Percentiles rank a stretch among this genome's conserved stretches.
These are phyloP conservation scores for Drosophila burlai DNA, from an alignment of 1,140 invertebrate species.

Conservation along the genomic window DNA sequence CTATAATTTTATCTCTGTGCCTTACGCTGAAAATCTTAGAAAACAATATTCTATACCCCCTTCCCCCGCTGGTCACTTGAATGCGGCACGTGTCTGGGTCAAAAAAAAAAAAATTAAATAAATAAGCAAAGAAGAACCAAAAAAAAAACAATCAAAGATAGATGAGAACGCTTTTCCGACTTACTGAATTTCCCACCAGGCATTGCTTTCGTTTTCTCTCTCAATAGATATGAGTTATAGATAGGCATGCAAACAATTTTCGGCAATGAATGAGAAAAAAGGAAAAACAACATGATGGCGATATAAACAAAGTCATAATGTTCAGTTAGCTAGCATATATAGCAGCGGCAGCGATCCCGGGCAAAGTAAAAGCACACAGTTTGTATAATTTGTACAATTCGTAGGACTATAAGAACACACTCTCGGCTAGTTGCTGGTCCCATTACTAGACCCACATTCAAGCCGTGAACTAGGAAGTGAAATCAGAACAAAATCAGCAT, in stretches of 20 bases:
- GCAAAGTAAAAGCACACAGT: conserved; percentile 12
- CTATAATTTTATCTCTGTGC: conserved; percentile 23
- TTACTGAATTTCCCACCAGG: conserved; percentile 19
- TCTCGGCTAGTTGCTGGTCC: neutral
- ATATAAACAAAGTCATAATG: conserved; percentile 46
- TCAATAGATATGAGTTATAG: conserved; percentile 46
- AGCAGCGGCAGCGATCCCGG: conserved; percentile 10
- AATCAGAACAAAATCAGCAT: neutral
- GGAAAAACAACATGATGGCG: conserved; percentile 1
- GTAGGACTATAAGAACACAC: conserved; percentile 20
- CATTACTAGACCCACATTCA: conserved; percentile 24
- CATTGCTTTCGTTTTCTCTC: conserved; percentile 40
- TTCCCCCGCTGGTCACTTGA: conserved; percentile 29
- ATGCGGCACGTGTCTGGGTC: conserved; percentile 43
- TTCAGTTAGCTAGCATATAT: conserved; percentile 42
- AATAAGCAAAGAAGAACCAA: neutral
- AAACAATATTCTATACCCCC: conserved; percentile 1
- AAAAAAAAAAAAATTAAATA: conserved; percentile 4
- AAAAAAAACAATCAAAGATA: too few relatives aligned
- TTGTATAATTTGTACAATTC: neutral
- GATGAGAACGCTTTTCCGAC: conserved; percentile 27
- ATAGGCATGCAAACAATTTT: conserved; percentile 46
- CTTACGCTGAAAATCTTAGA: neutral
- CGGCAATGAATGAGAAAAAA: conserved; percentile 1
- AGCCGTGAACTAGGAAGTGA: conserved; percentile 45